Evolutionary conservation across 1,140 invertebrate species (phyloP), one percentile per base, ranked within the genome.

Genomic region (Drosophila kepulauana): DNA sequence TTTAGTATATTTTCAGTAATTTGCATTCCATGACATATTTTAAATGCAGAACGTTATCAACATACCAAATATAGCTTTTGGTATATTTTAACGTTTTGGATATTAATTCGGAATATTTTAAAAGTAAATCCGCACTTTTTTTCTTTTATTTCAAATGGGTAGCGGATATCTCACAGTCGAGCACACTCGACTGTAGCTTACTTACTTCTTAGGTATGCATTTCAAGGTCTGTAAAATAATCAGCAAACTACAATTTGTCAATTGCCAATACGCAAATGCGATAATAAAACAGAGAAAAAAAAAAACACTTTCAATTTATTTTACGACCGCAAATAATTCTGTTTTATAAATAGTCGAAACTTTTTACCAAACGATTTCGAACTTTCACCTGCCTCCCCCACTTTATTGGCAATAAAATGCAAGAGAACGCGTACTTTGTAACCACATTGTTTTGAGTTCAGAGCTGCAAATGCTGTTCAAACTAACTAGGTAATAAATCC

Each of bases 301-400:
- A 52, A 52, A 54, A 25, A 54, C 33, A 35, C 30, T 54, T 54
- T 54, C n/a, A 54, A 35, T 54, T 54, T 54, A 54, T 54, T 54
- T 54, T 33, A 54, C 28, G 51, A 54, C 51, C 51, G 51, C 51
- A 54, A 33, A 54, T 54, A 54, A 54, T 54, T 54, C 51, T 16
- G 20, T 54, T 54, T 35, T 54, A 54, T 54, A 54, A 54, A 54
- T 13, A 54, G 51, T 54, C 51, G 51, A 33, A 54, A 54, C 28
- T 54, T 54, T 33, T n/a, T 41, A 41, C 38, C 11, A 2, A 35
- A 35, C 35, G 6, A 35, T 35, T 28, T 10, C 7, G 20, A 25
- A 25, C 20, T 25, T 25, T 25, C 20, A 25, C n/a, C 20, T 20
- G 8, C 8, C 25, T 51, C 1, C 48, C 20, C 49, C 49, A 6